Evolutionary conservation across 2,797 vertebrate genomes (phyloP).

Genomic region (Scyliorhinus canicula): DNA sequence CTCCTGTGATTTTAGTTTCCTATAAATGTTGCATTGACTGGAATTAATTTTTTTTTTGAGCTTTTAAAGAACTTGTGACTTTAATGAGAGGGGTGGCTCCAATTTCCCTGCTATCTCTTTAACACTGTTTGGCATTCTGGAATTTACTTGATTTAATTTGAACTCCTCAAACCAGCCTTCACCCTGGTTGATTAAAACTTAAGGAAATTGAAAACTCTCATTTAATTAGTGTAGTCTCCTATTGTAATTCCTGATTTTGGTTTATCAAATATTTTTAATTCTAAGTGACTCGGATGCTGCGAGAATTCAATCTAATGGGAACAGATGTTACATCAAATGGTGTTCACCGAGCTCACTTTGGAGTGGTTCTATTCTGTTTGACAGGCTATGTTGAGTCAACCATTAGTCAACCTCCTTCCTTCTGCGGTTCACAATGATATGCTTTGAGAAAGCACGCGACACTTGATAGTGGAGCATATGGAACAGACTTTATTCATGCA

Average conservation of each 20-base stretch:
- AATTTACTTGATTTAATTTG: neutral
- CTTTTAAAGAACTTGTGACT: neutral
- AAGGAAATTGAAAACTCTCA: neutral
- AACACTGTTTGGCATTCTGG: neutral
- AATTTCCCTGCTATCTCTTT: neutral
- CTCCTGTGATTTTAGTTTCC: neutral
- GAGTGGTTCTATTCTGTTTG: neutral
- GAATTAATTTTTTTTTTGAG: neutral
- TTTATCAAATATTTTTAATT: neutral
- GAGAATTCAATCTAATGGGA: neutral
- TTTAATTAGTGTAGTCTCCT: neutral
- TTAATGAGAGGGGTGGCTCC: neutral
- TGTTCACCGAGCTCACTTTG: neutral
- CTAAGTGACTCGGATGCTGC: neutral
- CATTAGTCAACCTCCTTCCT: neutral
- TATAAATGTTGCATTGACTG: neutral
- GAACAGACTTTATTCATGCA: neutral
- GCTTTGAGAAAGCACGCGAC: neutral
- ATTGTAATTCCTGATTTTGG: neutral
- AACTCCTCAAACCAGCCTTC: neutral
- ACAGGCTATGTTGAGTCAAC: neutral
- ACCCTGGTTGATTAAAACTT: neutral
- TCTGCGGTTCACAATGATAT: neutral
- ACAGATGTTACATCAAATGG: neutral
- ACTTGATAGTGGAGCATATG: neutral